Evolutionary conservation across 2,797 vertebrate genomes (phyloP).

Genomic region (Macrochelys suwanniensis): DNA sequence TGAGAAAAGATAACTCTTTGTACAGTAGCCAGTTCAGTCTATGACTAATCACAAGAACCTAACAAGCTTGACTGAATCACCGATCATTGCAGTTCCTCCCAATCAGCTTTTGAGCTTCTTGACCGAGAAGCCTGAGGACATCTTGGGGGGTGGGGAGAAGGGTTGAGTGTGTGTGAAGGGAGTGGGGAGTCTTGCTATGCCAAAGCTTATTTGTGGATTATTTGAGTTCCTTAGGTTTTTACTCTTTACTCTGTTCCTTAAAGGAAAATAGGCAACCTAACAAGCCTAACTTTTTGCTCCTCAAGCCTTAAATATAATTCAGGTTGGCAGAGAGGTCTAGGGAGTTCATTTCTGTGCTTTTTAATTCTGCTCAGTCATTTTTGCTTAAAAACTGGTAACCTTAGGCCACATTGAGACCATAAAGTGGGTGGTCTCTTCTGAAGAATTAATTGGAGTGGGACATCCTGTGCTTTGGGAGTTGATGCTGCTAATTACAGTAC

Average conservation of each 20-base stretch:
- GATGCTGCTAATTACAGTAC: neutral
- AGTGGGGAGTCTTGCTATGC: neutral
- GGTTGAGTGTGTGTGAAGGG: neutral
- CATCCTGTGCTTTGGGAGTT: neutral
- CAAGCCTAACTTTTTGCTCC: neutral
- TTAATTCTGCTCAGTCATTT: neutral
- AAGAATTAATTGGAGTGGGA: neutral
- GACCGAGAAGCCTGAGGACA: neutral
- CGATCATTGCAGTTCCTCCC: neutral
- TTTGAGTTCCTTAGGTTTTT: neutral
- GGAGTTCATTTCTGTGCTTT: neutral
- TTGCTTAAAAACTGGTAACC: neutral
- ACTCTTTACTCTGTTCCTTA: neutral
- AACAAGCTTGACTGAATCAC: slow-evolving; percentile 20
- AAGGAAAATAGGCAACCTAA: neutral
- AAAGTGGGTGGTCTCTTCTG: neutral
- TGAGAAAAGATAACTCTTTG: neutral
- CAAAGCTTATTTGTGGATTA: neutral
- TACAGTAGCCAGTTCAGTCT: neutral
- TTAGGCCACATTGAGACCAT: neutral
- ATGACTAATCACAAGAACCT: slow-evolving; percentile 34
- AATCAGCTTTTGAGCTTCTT: neutral
- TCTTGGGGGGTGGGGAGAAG: neutral
- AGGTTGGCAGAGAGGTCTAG: neutral
- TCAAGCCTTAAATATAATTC: neutral